Percentiles rank a stretch among this genome's conserved stretches.
These are phyloP conservation scores for Tribolium castaneum DNA, from an alignment of 1,140 invertebrate species.

Conservation along the genomic window DNA sequence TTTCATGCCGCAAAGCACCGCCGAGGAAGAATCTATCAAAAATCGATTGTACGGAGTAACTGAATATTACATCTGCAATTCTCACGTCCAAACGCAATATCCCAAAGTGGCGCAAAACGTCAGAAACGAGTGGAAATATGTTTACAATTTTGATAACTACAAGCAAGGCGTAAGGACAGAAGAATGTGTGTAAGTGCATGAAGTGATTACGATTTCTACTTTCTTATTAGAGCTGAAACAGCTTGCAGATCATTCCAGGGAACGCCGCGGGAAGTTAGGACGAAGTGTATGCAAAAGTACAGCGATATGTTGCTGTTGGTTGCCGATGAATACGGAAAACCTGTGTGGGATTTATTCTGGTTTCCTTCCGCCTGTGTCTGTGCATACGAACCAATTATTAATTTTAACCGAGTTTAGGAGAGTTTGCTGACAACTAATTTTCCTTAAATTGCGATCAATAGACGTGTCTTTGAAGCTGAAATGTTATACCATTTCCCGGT, in stretches of 20 bases:
- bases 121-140: not conserved
- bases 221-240: not conserved
- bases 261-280: slow-evolving; percentile 49
- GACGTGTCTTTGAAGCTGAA: too few species aligned
- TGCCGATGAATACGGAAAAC: slow-evolving; percentile 64
- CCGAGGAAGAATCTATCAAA: not conserved
- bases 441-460: too few species aligned
- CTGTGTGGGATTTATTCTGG: slow-evolving; percentile 66
- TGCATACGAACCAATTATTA: slow-evolving; percentile 51
- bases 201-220: not conserved
- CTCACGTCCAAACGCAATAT: not conserved
- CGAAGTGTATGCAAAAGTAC: slow-evolving; percentile 73
- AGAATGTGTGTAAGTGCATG: not conserved
- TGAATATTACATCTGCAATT: not conserved
- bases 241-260: not conserved
- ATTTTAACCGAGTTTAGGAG: not conserved
- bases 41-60: not conserved
- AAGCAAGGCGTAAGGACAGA: not conserved
- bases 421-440: too few species aligned
- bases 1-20: not conserved
- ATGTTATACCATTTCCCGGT: too few species aligned
- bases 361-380: slow-evolving; percentile 76
- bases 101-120: not conserved
- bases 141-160: not conserved
- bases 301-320: slow-evolving; percentile 69